Base-by-base conservation (phyloP, 2,113 vertebrate genomes). In the Aythya baeri region DNA sequence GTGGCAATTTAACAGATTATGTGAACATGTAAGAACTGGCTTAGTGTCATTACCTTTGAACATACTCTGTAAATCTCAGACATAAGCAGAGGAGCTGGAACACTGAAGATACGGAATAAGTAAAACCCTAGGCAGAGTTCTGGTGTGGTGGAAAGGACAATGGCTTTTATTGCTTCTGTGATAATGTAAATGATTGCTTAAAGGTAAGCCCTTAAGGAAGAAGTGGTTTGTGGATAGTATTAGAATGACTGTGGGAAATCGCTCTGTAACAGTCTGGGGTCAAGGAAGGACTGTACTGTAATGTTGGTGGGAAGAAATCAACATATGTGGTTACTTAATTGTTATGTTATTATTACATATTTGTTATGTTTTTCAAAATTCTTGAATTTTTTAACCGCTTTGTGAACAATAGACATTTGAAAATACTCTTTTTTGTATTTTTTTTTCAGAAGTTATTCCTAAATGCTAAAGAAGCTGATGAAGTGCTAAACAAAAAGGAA, bases 361-460 rank as follows among this genome's bases (percentile, higher is more conserved):
- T 86, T 49, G 38, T 15, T 54, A 52, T 46, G 23, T 4, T 72
- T 82, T 94, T 68, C 67, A 29, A 34, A 66, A 2, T 31, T 82
- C 15, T 52, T 82, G 6, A 22, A 26, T 87, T 80, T 87, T 57
- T 65, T 86, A 43, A 31, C 18, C 80, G 54, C 25, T 41, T 63
- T 83, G 17, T 86, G 9, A 50, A 16, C 58, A 74, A 82, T 27
- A 86, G 50, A 71, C 29, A 1, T 82, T 75, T 92, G 15, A 36
- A 38, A 78, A 55, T 25, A 2, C 17, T 17, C n/a, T 38, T 13
- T 49, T 36, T 46, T 25, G 13, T 41, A 34, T 32, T n/a, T 83
- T 38, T 38, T 68, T 70, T 71, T 43, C 81, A 98, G 98, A 97
- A 98, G 72, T 92, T 95, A 50, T 57, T 97, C 50, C 76, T 11